Evolutionary conservation across 2,888 invertebrate species (phyloP), one percentile per base, ranked within the genome.

Genomic region (Caradrina clavipalpis): DNA sequence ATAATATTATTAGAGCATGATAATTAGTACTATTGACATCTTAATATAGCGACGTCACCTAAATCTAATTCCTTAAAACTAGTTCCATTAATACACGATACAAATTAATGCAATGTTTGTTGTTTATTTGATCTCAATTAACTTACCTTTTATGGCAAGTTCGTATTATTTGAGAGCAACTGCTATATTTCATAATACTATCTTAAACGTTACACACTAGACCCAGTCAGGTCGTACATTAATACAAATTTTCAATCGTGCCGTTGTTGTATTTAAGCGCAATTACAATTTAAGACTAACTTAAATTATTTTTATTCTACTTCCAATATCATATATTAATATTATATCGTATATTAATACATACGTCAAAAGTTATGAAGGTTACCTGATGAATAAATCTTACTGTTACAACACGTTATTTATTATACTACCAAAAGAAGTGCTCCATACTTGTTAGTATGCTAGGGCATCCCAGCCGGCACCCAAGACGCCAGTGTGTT

Each of bases 271-370:
- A 7, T 35, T 4, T 10, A 17, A 35, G n/a, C 13, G 53, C 11
- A 47, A 22, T 66, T 39, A 69, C 19, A 31, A 1, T 56, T 53
- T 35, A 39, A 39, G 0, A 39, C 15, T 57, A 39, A 57, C 0
- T 26, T 26, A 26, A n/a, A 26, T 69, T 13, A 11, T 11, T 26
- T 31, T 26, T n/a, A 35, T 21, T 21, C 15, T 54, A 22, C n/a
- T 75, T 50, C 50, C 35, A 76, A 56, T 51, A 56, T 68, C 50
- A 45, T 13, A 45, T 35, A 45, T 55, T 22, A 57, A 45, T 15
- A n/a, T 17, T 39, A 31, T 11, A 42, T 42, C 2, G 17, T 21
- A 51, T 1, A 15, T 19, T 45, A 4, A 4, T 31, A n/a, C n/a
- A n/a, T n/a, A n/a, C n/a, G n/a, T n/a, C n/a, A n/a, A n/a, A n/a